phyloP scores from a whole-genome alignment of 1,140 invertebrate genomes.

The Magallana ariakensis region DNA sequence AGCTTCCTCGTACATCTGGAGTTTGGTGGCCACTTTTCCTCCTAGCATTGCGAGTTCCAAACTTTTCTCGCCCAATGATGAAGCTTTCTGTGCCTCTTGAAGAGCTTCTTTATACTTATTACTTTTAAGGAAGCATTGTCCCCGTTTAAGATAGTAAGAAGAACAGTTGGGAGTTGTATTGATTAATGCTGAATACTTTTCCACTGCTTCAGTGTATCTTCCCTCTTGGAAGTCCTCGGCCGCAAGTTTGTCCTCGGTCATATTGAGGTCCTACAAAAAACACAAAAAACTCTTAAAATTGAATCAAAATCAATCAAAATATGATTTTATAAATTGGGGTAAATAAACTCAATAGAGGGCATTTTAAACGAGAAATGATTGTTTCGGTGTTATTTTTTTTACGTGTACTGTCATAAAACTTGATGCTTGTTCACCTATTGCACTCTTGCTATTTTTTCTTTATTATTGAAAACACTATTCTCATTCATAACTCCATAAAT shows the following conservation, averaged over 20 bases:
- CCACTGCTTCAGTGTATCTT: background rate
- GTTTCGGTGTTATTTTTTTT: too few species aligned
- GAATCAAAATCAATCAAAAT: too few species aligned
- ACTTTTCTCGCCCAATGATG: background rate
- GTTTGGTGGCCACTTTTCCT: conserved; percentile 48
- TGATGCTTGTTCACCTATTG: too few species aligned
- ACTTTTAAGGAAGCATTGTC: conserved; percentile 32
- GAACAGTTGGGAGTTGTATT: background rate
- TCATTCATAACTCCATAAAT: too few species aligned
- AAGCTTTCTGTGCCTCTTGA: conserved; percentile 35
- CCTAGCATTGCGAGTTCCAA: conserved; percentile 41
- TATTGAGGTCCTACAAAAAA: background rate
- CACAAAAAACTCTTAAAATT: too few species aligned
- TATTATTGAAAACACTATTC: too few species aligned
- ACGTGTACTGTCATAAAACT: too few species aligned
- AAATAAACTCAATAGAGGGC: too few species aligned
- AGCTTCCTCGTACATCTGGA: conserved; percentile 46
- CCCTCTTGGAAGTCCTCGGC: background rate
- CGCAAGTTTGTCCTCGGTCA: background rate
- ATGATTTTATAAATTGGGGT: too few species aligned
- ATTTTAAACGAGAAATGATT: too few species aligned
- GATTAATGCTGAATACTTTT: background rate
- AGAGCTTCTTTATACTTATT: conserved; percentile 36
- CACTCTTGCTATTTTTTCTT: too few species aligned
- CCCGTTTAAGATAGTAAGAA: conserved; percentile 2